Percentiles rank a stretch among this genome's conserved stretches.
Evolutionary conservation across 1,140 invertebrate species (phyloP).

Genomic region (Penaeus japonicus): DNA sequence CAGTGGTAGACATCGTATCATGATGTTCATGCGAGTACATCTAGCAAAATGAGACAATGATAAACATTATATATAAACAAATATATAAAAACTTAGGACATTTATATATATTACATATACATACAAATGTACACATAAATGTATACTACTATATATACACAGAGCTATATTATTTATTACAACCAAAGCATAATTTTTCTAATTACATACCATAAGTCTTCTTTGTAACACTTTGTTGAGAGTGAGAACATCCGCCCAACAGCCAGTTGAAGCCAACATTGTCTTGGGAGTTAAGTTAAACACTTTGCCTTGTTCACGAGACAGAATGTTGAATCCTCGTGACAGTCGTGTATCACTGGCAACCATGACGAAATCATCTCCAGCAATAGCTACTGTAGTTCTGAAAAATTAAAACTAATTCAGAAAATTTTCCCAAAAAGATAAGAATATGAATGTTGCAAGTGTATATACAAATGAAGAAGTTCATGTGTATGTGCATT

Average conservation of each 20-base stretch:
- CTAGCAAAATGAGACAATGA: slow-evolving; percentile 66
- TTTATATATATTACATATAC: neutral
- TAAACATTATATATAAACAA: neutral
- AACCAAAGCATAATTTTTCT: neutral
- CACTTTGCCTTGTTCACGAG: slow-evolving; percentile 85
- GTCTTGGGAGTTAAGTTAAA: slow-evolving; percentile 82
- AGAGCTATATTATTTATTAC: too few species aligned
- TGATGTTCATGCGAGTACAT: slow-evolving; percentile 97
- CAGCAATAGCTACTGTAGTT: slow-evolving; percentile 90
- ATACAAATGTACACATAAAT: too few species aligned
- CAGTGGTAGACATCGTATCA: slow-evolving; percentile 89
- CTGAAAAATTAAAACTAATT: slow-evolving; percentile 61
- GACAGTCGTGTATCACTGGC: slow-evolving; percentile 94
- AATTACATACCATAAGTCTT: slow-evolving; percentile 76
- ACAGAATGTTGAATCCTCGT: slow-evolving; percentile 88
- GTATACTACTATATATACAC: too few species aligned
- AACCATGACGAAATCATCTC: slow-evolving; percentile 86
- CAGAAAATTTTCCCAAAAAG: too few species aligned
- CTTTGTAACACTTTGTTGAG: slow-evolving; percentile 85
- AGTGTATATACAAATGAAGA: too few species aligned
- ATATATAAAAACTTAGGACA: neutral
- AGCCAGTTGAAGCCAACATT: slow-evolving; percentile 88
- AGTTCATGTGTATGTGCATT: too few species aligned
- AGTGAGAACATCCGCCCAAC: slow-evolving; percentile 97
- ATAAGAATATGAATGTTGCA: too few species aligned